Evolutionary conservation across 2,113 vertebrate genomes (phyloP).

Genomic region (Polyodon spathula): DNA sequence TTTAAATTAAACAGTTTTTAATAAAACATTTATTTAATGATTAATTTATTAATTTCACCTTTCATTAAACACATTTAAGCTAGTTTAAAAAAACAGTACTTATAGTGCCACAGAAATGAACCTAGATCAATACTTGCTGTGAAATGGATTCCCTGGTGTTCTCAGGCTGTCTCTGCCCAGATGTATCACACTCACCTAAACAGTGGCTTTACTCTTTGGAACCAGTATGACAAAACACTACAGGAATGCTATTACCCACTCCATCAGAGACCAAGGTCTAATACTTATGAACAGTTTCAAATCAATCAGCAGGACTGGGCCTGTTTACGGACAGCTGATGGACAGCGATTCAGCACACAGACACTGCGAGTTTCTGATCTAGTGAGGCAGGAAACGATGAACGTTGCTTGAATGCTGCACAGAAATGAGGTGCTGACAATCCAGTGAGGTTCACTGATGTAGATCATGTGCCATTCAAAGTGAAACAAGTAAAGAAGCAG

Average conservation of each 20-base stretch:
- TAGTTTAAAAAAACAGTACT: too few relatives aligned
- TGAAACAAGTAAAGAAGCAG: too few relatives aligned
- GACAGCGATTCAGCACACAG: not conserved
- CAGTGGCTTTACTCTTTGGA: slow-evolving; percentile 4
- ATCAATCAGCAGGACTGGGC: not conserved
- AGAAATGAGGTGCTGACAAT: too few relatives aligned
- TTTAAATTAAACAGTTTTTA: too few relatives aligned
- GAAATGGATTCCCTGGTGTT: not conserved
- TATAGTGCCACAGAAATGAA: too few relatives aligned
- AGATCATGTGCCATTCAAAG: too few relatives aligned
- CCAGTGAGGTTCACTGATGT: too few relatives aligned
- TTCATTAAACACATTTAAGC: too few relatives aligned
- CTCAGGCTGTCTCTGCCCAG: not conserved
- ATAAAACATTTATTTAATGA: too few relatives aligned
- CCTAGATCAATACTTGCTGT: not conserved
- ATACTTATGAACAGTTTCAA: slow-evolving; percentile 1
- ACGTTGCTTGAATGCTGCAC: too few relatives aligned
- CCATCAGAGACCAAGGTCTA: slow-evolving; percentile 8
- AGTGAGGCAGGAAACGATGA: too few relatives aligned
- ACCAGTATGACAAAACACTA: not conserved
- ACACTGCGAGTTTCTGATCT: not conserved
- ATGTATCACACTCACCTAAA: not conserved
- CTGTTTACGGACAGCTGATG: not conserved
- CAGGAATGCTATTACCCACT: not conserved
- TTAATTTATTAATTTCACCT: too few relatives aligned